Base-by-base conservation (phyloP, 2,888 invertebrate species). In the Hirtodrosophila cameraria region DNA sequence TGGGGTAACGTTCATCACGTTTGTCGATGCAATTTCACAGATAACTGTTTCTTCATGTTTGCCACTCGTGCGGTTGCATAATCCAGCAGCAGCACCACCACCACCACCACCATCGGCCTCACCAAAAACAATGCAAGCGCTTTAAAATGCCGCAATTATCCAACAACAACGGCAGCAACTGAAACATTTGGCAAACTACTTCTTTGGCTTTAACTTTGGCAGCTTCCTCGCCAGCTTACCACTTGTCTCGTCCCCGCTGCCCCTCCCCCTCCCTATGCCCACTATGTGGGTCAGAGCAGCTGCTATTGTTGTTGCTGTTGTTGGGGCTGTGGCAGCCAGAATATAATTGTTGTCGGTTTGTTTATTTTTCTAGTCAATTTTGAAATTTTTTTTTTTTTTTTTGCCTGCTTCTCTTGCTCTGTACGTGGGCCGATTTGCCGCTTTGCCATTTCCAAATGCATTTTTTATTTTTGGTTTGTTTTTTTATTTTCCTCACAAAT, bases 1-100 rank as follows among this genome's bases (percentile, higher is more conserved):
- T 84, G 75, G 74, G 87, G 82, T 84, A 87, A 84, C 77, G 77
- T 84, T 75, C 82, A 79, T 84, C 87, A 84, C 86, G 85, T 87
- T 86, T 86, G 74, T 71, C 81, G 86, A 86, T 87, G 87, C 84
- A 86, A 84, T 84, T 80, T 75, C 73, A 69, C 75, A 87, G 87
- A 86, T 86, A 87, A 86, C 86, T 79, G 86, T 81, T 80, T 82
- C 63, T 85, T 50, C 71, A 68, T 71, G 82, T 84, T 76, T 75
- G 69, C 76, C 77, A 80, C 68, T 60, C 61, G 59, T 62, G 58
- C 73, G 60, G 58, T 83, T 85, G 74, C 85, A 85, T 87, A 87
- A 87, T 75, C 63, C 58, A 50, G 42, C 36, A 59, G 28, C 60
- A 60, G 18, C 54, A 58, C 28, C 52, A 45, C 16, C 50, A 38